Evolutionary conservation across 2,113 vertebrate genomes (phyloP), one percentile per base, ranked within the genome.

Genomic region (Coreoperca whiteheadi): DNA sequence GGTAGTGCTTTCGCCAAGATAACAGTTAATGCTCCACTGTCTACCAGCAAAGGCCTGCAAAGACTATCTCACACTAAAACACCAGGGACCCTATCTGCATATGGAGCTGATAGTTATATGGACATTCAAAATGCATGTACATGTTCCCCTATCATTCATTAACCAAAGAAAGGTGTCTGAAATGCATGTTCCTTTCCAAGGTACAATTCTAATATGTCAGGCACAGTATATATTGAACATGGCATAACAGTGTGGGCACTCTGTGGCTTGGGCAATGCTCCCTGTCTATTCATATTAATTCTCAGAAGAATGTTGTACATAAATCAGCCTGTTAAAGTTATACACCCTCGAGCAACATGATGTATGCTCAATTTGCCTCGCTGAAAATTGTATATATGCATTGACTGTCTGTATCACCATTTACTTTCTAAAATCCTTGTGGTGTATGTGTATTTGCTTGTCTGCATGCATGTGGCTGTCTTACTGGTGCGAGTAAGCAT

Each of bases 31-130:
- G 85, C 86, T 83, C 77, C 53, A 46, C 84, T 85, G 90, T 93
- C 91, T 84, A 78, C 80, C 56, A 86, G 87, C 78, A 81, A 83
- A 92, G 79, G 56, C 64, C 89, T 77, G 78, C 81, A 60, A 89
- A 90, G 86, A 81, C 87, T 88, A 75, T 83, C 88, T 85, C 60
- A 0, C 48, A 65, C 60, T 82, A 85, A 90, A 92, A 84, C 88
- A 89, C 90, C 67, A 66, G 92, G 89, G 87, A 92, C 84, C 64
- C 71, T 82, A 89, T 89, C 88, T 91, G 88, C 90, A 93, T 90
- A 80, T 72, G 71, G 81, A 90, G 82, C 78, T 76, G 78, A 91
- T 88, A 87, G 89, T 71, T 89, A 84, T 81, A 89, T 82, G 84
- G 78, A 82, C 84, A 88, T 87, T 91, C 67, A 59, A 70, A 89